A percentile compares a stretch with the other conserved stretches of the same genome.
These are phyloP conservation scores for Formica exsecta DNA, from an alignment of 1,140 invertebrate genomes.

Conservation along the genomic window DNA sequence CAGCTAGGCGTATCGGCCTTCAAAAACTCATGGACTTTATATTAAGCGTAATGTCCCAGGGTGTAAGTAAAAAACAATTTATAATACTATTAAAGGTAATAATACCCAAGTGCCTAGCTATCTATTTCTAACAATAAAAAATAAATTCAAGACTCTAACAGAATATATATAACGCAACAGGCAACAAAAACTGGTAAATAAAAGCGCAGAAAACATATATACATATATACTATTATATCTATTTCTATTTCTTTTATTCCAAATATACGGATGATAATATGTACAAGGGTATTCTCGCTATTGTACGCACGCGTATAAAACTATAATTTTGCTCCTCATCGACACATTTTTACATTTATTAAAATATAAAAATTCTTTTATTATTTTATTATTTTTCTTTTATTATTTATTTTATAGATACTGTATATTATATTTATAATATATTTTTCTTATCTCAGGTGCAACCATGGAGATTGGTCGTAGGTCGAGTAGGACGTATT, in stretches of 20 bases:
- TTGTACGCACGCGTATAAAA: background rate
- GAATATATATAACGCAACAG: too few relatives aligned
- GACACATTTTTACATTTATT: background rate
- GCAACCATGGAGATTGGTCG: constrained; percentile 97
- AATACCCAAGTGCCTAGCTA: background rate
- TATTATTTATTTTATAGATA: background rate
- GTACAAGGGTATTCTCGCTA: background rate
- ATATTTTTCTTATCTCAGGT: constrained; percentile 75
- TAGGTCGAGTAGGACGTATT: constrained; percentile 97
- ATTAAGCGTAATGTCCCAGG: constrained; percentile 96
- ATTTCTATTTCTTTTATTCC: too few relatives aligned
- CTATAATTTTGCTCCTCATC: background rate
- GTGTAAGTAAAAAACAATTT: constrained; percentile 86
- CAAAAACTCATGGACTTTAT: constrained; percentile 99
- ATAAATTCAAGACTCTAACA: too few relatives aligned
- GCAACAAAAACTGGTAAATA: too few relatives aligned
- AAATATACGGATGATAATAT: too few relatives aligned
- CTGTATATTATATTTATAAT: background rate
- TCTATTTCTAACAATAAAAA: too few relatives aligned
- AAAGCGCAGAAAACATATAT: too few relatives aligned
- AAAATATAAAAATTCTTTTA: background rate
- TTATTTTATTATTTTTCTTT: constrained; percentile 4
- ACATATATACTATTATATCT: too few relatives aligned
- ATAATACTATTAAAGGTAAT: background rate
- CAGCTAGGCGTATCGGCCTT: constrained; percentile 95